Conservation (phyloP, 2,888 invertebrate species). For the Clostera curtula region DNA sequence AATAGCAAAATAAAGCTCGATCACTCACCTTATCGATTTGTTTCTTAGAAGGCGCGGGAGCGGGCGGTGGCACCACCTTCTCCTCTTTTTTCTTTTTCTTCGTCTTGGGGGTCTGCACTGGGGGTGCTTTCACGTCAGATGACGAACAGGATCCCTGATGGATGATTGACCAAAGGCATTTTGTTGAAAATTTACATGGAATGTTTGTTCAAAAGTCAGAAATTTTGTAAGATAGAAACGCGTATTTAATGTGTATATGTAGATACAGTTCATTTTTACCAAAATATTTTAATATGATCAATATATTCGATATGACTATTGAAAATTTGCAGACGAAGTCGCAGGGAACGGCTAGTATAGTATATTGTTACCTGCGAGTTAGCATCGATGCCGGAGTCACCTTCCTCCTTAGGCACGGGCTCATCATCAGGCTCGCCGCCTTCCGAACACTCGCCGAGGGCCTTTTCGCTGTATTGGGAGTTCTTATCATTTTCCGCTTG, state of each 20-base stretch:
- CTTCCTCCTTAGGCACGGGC: slow-evolving; percentile 81
- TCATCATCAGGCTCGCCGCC: slow-evolving; percentile 68
- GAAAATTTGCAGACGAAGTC: too few relatives aligned
- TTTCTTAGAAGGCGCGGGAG: slow-evolving; percentile 42
- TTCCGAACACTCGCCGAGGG: slow-evolving; percentile 79
- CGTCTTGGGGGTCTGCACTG: slow-evolving; percentile 79
- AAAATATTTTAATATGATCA: too few relatives aligned
- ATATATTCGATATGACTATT: too few relatives aligned
- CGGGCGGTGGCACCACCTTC: slow-evolving; percentile 39
- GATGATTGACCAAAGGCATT: background rate
- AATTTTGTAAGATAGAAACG: too few relatives aligned
- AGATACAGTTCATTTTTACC: too few relatives aligned
- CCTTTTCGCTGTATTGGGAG: slow-evolving; percentile 79
- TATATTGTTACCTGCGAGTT: slow-evolving; percentile 78
- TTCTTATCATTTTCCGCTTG: slow-evolving; percentile 84
- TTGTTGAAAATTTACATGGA: too few relatives aligned
- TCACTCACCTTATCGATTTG: slow-evolving; percentile 56
- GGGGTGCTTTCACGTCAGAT: slow-evolving; percentile 85
- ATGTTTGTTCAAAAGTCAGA: too few relatives aligned
- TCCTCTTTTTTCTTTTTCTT: slow-evolving; percentile 68
- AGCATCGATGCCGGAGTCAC: slow-evolving; percentile 92
- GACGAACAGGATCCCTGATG: slow-evolving; percentile 86
- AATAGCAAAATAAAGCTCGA: background rate
- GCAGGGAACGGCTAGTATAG: background rate
- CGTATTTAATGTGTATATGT: too few relatives aligned